These are phyloP conservation scores for Cliona cf. orientalis DNA, from an alignment of 37 sponge, comb jelly and placozoan species.

Conservation along the genomic window DNA sequence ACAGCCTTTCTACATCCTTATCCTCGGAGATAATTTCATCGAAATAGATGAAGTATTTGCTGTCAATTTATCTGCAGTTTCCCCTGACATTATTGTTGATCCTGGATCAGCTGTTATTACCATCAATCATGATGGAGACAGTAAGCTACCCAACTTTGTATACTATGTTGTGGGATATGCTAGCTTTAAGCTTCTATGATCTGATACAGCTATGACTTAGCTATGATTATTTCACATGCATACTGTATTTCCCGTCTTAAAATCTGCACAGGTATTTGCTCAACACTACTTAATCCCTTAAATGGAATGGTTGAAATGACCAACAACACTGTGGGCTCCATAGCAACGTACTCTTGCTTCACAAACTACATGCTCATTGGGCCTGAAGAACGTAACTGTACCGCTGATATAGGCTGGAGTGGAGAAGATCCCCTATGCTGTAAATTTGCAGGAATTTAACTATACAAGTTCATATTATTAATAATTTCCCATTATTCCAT, in stretches of 20 bases:
- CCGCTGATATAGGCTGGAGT: not conserved
- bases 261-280: not conserved
- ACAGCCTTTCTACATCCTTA: not conserved
- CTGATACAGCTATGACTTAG: too few relatives aligned
- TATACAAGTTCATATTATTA: too few relatives aligned
- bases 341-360: not conserved
- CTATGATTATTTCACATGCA: too few relatives aligned
- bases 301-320: not conserved
- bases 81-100: not conserved
- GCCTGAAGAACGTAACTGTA: not conserved
- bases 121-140: not conserved
- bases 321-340: not conserved
- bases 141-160: too few relatives aligned
- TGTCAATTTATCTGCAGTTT: not conserved
- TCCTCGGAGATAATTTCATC: not conserved
- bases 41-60: not conserved
- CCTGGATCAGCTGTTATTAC: not conserved
- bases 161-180: too few relatives aligned
- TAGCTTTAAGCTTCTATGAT: too few relatives aligned
- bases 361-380: not conserved
- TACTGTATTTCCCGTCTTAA: too few relatives aligned
- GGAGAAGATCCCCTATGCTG: not conserved
- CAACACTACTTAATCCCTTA: not conserved
- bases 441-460: too few relatives aligned
- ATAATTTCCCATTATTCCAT: too few relatives aligned